Evolutionary conservation across 1,140 invertebrate genomes (phyloP), one percentile per base, ranked within the genome.

Genomic region (Chymomyza costata): DNA sequence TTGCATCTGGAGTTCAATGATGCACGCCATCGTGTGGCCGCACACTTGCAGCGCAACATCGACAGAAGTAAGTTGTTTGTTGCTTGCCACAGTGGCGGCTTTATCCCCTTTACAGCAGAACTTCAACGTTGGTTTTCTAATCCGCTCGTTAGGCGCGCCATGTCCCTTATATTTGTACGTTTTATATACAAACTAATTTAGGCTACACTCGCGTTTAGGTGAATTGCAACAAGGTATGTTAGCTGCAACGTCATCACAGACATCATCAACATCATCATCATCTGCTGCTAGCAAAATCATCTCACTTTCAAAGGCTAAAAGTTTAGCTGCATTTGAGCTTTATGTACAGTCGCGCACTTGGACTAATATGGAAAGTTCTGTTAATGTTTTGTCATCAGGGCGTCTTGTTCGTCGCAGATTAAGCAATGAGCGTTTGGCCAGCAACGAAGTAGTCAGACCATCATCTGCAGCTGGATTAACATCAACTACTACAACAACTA

Each of bases 1-100:
- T 90, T 99, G 67, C 93, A 96, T 88, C 93, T 99, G 76, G 96
- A 98, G 89, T 97, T 96, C 87, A 96, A 97, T 81, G 96, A 97
- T 88, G 96, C 97, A 39, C 91, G 96, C 84, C 94, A 97, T 86
- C 90, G 95, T 71, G 93, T 98, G 70, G 93, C 95, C 63, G 92
- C 93, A 67, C 95, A 97, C 86, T 89, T 99, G 76, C 95, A 98
- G 88, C 91, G 94, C 82, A 99, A 99, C 88, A 95, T 97, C 87
- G 97, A 99, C 87, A 94, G 94, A 90, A 96, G 95, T 96, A 88
- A 95, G 94, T 93, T 81, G 55, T 25, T 16, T 48, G 51, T 55
- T 56, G 52, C 48, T 47, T 16, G 61, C 15, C 50, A 19, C 51
- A 38, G 30, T 34, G 14, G n/a, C 15, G 39, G 11, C 37, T 35